Evolutionary conservation across 2,113 vertebrate genomes (phyloP).

Genomic region (Ellobius talpinus): DNA sequence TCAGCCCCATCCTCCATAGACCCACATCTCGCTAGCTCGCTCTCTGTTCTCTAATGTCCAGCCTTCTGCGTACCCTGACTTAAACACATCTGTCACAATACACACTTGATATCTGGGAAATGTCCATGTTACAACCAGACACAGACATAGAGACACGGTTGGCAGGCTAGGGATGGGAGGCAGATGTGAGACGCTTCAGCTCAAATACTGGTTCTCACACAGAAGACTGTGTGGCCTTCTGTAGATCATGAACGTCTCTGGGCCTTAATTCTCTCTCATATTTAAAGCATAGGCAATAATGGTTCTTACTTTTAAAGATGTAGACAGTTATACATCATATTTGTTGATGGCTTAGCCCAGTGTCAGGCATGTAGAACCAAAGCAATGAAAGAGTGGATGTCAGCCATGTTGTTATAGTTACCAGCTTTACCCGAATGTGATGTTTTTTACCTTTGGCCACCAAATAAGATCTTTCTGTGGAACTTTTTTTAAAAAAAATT

Average conservation of each 20-base stretch:
- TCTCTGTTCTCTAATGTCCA: background rate
- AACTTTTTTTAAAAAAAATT: background rate
- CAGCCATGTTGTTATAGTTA: background rate
- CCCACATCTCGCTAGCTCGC: background rate
- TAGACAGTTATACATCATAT: background rate
- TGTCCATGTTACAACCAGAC: accelerated
- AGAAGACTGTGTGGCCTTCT: background rate
- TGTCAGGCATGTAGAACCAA: background rate
- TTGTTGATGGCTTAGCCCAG: background rate
- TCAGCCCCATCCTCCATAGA: accelerated
- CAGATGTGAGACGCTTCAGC: background rate
- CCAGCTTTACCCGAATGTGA: background rate
- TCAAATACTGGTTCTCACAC: background rate
- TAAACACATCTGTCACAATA: background rate
- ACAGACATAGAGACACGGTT: background rate
- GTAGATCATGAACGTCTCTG: background rate
- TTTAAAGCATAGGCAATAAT: background rate
- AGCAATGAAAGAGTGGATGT: background rate
- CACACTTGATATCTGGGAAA: background rate
- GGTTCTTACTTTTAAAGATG: background rate
- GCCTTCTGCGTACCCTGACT: background rate
- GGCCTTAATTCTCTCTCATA: background rate
- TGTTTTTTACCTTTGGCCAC: background rate
- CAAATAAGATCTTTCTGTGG: background rate
- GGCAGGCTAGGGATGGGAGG: background rate